Base-by-base conservation (phyloP, 2,113 vertebrate species). In the Ovis canadensis region DNA sequence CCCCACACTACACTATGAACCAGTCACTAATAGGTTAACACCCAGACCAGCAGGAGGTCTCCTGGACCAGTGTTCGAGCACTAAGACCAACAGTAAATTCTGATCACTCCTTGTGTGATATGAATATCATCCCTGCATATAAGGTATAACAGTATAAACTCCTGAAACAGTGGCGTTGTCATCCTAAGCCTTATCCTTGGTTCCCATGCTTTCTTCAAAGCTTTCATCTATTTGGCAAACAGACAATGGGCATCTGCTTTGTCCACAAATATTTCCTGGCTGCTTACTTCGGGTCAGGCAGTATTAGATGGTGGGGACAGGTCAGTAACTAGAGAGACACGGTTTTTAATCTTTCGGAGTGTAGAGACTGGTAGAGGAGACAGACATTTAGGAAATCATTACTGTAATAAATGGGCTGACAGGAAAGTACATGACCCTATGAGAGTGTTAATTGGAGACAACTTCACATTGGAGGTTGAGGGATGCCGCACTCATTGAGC, bases 371-470 rank as follows among this genome's bases (percentile, higher is more conserved):
- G 83, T 74, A 87, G 83, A 97, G 78, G 88, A 96, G 87, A 91
- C 57, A 96, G 94, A 89, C 91, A 93, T 96, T 96, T 94, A 89
- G 71, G 87, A 96, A 96, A 92, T 87, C 50, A 74, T 96, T 91
- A 55, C 86, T 74, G 45, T 96, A 96, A 95, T 96, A 95, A 97
- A 92, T 59, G 57, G 25, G 21, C 91, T 96, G 96, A 88, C 90
- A 90, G 94, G 86, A 92, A 94, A 98, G 94, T 92, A 43, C 80
- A 93, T 77, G 80, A 74, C 43, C 57, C 23, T 80, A n/a, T 81
- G 86, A 92, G 88, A 92, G 62, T 36, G 52, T 88, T 97, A 97
- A 97, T 80, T 87, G 92, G 90, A n/a, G 55, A 98, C 86, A 88
- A 59, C 59, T 57, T 98, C 57, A 86, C 52, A 60, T 13, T 43